Evolutionary conservation across 2,113 vertebrate species (phyloP).

Genomic region (Brienomyrus brachyistius): DNA sequence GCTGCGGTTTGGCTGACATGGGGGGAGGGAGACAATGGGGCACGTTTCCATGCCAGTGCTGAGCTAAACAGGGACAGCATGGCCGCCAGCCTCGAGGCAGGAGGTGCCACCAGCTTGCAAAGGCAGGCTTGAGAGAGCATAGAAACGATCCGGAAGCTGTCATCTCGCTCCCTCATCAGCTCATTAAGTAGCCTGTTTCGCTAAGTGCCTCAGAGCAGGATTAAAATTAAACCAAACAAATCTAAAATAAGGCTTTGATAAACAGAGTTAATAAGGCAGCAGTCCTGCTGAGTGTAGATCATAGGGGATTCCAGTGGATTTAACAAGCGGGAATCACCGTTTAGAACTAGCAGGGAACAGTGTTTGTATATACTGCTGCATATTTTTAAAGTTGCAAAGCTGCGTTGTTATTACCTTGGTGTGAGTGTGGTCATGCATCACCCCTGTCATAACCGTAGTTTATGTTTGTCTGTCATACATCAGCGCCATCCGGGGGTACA

Average conservation of each 20-base stretch:
- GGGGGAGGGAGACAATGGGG: slow-evolving; percentile 11
- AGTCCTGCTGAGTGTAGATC: neutral
- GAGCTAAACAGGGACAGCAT: slow-evolving; percentile 18
- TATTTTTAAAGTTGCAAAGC: neutral
- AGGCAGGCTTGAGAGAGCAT: slow-evolving; percentile 29
- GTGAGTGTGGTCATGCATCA: slow-evolving; percentile 3
- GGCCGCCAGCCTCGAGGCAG: slow-evolving; percentile 14
- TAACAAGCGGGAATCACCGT: neutral
- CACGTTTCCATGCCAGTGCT: slow-evolving; percentile 21
- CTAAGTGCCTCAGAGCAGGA: slow-evolving; percentile 14
- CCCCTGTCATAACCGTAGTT: neutral
- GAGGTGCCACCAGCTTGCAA: slow-evolving; percentile 23
- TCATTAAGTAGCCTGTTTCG: slow-evolving; percentile 27
- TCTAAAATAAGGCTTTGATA: neutral
- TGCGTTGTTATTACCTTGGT: neutral
- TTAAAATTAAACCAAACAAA: slow-evolving; percentile 16
- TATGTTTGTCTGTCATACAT: neutral
- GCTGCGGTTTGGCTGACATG: slow-evolving; percentile 15
- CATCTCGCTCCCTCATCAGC: slow-evolving; percentile 13
- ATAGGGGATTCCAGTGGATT: neutral
- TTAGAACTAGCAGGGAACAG: neutral
- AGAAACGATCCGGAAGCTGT: slow-evolving; percentile 17
- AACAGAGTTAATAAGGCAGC: neutral
- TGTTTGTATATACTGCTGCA: neutral
- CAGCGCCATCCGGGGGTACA: neutral